These are phyloP conservation scores for Ciconia boyciana DNA, from an alignment of 2,113 vertebrate genomes.

Conservation along the genomic window DNA sequence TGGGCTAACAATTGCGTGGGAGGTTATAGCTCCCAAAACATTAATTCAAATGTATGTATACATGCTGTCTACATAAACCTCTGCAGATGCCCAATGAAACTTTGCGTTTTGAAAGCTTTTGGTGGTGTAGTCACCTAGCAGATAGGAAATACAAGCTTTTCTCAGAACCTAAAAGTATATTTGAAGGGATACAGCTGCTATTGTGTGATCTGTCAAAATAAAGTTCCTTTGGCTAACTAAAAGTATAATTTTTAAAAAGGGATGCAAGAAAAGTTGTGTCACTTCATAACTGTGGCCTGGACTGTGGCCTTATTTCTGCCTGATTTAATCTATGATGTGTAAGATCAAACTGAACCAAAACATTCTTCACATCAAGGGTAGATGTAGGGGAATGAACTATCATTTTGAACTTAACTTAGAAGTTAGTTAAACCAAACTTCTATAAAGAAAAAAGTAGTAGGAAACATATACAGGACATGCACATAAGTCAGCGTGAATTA, in stretches of 20 bases:
- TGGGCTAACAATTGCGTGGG: neutral
- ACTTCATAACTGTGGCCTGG: neutral
- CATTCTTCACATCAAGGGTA: neutral
- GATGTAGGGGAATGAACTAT: neutral
- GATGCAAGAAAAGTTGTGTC: neutral
- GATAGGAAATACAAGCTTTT: neutral
- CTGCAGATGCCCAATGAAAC: neutral
- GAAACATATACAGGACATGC: neutral
- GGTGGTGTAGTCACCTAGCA: neutral
- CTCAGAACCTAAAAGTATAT: neutral
- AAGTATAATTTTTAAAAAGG: neutral
- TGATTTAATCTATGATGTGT: neutral
- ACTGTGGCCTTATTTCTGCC: neutral
- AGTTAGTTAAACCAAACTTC: neutral
- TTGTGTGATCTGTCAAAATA: neutral
- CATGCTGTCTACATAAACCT: neutral
- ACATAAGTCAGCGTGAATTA: neutral
- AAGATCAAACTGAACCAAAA: neutral
- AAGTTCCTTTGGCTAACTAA: neutral
- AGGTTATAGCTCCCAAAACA: neutral
- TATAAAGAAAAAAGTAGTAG: neutral
- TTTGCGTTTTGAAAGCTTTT: neutral
- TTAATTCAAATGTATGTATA: neutral
- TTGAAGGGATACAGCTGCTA: neutral
- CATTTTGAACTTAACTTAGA: neutral